phyloP scores from a whole-genome alignment of 2,888 invertebrate species.

The Volucella inflata region DNA sequence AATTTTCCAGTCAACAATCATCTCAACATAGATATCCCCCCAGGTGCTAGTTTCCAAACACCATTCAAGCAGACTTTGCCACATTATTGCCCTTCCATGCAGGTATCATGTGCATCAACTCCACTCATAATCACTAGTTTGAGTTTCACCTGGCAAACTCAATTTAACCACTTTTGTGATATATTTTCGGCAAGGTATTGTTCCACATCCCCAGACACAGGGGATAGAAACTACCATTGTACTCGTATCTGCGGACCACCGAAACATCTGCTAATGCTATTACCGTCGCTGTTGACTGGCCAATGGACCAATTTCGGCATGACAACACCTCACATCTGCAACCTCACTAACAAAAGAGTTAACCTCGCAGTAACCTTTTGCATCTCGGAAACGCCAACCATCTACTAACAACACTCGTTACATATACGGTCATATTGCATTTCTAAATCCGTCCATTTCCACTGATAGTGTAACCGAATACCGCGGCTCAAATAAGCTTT shows the following conservation, averaged over 20 bases:
- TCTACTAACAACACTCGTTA: slow-evolving; percentile 8
- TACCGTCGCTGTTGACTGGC: background rate
- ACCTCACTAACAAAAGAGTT: background rate
- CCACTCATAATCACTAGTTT: too few relatives aligned
- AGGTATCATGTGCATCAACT: too few relatives aligned
- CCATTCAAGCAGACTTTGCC: too few relatives aligned
- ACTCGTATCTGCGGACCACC: too few relatives aligned
- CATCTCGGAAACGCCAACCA: slow-evolving; percentile 5
- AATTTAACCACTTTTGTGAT: slow-evolving; percentile 21
- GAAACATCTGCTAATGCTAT: slow-evolving; percentile 14
- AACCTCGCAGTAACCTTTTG: slow-evolving; percentile 23
- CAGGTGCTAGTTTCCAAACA: too few relatives aligned
- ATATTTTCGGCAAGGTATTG: slow-evolving; percentile 19
- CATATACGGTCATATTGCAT: slow-evolving; percentile 34
- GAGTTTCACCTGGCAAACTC: slow-evolving; percentile 11
- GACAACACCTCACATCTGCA: slow-evolving; percentile 16
- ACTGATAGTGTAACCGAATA: slow-evolving; percentile 23
- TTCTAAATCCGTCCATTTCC: slow-evolving; percentile 27
- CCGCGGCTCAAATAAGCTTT: background rate
- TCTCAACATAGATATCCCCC: too few relatives aligned
- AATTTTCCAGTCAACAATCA: too few relatives aligned
- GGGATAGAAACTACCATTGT: background rate
- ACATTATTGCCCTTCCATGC: too few relatives aligned
- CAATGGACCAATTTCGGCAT: slow-evolving; percentile 13
- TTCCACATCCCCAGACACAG: slow-evolving; percentile 5